These are phyloP conservation scores for Colinus virginianus DNA, from an alignment of 2,113 vertebrate species.

Conservation along the genomic window DNA sequence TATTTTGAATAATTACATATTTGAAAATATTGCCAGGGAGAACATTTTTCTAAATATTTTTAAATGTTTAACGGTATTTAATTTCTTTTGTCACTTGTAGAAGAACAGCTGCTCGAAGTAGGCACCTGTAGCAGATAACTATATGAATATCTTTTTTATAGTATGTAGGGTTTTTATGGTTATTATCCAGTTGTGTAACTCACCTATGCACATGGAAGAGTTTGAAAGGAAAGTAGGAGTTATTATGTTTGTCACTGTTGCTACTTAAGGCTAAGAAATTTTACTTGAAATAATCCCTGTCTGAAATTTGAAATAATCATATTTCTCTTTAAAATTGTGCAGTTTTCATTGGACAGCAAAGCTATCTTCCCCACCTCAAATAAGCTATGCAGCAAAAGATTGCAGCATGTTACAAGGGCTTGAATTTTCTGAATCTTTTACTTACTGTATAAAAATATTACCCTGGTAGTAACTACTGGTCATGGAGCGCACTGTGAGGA, in stretches of 20 bases:
- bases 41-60: background rate
- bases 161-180: background rate
- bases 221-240: background rate
- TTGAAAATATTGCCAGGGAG: background rate
- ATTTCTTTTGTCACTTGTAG: background rate
- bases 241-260: background rate
- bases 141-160: background rate
- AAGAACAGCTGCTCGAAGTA: background rate
- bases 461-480: background rate
- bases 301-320: background rate
- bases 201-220: background rate
- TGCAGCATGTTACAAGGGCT: background rate
- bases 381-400: background rate
- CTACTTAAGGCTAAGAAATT: background rate
- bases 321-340: background rate
- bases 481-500: background rate
- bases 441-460: background rate
- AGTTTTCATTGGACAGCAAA: background rate
- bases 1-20: background rate
- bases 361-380: rapidly evolving
- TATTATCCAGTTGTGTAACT: rapidly evolving
- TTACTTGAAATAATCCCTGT: background rate
- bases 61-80: background rate
- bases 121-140: background rate
- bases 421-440: background rate